Percentiles rank a stretch among this genome's conserved stretches.
These are phyloP conservation scores for Chunga burmeisteri DNA, from an alignment of 2,113 vertebrate genomes.

Conservation along the genomic window DNA sequence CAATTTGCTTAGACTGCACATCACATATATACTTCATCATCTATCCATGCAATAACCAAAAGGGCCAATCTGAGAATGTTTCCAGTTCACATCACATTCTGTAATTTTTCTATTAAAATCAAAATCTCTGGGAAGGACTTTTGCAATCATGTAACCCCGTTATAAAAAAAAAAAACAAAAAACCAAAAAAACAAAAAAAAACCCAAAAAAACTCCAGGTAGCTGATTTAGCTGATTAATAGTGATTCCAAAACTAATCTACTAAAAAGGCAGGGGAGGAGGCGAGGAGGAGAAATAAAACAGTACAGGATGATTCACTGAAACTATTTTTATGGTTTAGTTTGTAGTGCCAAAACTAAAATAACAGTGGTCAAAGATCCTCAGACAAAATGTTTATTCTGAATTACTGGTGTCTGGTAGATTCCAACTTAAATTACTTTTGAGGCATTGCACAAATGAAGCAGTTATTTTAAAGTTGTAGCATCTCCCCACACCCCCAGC, in stretches of 20 bases:
- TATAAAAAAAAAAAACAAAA: neutral
- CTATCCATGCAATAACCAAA: neutral
- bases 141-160: neutral
- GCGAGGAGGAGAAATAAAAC: neutral
- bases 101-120: neutral
- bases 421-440: constrained; percentile 22
- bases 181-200: too few relatives aligned
- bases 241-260: neutral
- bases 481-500: neutral
- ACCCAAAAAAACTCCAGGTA: neutral
- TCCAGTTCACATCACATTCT: neutral
- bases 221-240: neutral
- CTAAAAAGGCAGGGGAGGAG: neutral
- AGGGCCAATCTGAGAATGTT: neutral
- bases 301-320: neutral
- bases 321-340: constrained; percentile 11
- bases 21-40: fast-evolving
- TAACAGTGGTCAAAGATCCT: constrained; percentile 4
- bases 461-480: constrained; percentile 1
- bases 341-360: neutral
- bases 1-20: neutral
- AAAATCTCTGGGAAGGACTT: neutral
- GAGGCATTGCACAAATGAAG: constrained; percentile 28
- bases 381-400: constrained; percentile 25
- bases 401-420: neutral